Percentiles rank a stretch among this genome's conserved stretches.
Evolutionary conservation across 1,140 invertebrate genomes (phyloP).

Genomic region (Aphaenogaster ashmeadi): DNA sequence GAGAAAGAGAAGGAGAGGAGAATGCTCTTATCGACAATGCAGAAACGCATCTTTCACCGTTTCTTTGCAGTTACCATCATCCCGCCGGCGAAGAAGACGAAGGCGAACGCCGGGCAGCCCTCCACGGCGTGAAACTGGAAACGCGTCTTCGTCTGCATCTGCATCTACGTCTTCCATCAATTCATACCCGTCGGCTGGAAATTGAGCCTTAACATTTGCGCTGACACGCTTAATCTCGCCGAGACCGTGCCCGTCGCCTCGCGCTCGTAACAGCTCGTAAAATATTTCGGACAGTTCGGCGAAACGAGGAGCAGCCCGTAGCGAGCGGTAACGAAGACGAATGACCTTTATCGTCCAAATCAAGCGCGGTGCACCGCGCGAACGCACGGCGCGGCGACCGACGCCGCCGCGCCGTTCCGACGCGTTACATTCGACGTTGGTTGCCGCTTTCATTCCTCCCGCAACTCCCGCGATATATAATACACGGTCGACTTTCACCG

Average conservation of each 20-base stretch:
- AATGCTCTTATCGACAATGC: slow-evolving; percentile 19
- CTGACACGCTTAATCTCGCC: slow-evolving; percentile 54
- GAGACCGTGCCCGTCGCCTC: slow-evolving; percentile 29
- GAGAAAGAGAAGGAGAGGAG: background rate
- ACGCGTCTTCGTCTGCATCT: slow-evolving; percentile 25
- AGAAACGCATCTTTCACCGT: slow-evolving; percentile 26
- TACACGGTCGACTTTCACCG: slow-evolving; percentile 70
- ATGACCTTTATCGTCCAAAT: slow-evolving; percentile 62
- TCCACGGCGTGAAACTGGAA: slow-evolving; percentile 28
- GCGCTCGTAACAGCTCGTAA: slow-evolving; percentile 45
- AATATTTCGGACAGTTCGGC: slow-evolving; percentile 61
- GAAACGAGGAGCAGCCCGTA: slow-evolving; percentile 37
- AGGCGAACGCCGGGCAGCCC: background rate
- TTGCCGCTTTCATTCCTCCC: slow-evolving; percentile 50
- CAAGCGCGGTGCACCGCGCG: slow-evolving; percentile 26
- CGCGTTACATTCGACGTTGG: slow-evolving; percentile 17
- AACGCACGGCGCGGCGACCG: slow-evolving; percentile 25
- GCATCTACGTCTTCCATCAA: slow-evolving; percentile 30
- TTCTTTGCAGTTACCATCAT: slow-evolving; percentile 13
- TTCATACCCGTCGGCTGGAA: slow-evolving; percentile 55
- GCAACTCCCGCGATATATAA: slow-evolving; percentile 43
- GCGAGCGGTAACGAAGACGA: slow-evolving; percentile 67
- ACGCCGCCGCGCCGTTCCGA: background rate
- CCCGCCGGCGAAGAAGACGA: slow-evolving; percentile 16
- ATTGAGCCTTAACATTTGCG: slow-evolving; percentile 59